phyloP scores from a whole-genome alignment of 2,888 invertebrate genomes.

The Andricus quercusramuli region DNA sequence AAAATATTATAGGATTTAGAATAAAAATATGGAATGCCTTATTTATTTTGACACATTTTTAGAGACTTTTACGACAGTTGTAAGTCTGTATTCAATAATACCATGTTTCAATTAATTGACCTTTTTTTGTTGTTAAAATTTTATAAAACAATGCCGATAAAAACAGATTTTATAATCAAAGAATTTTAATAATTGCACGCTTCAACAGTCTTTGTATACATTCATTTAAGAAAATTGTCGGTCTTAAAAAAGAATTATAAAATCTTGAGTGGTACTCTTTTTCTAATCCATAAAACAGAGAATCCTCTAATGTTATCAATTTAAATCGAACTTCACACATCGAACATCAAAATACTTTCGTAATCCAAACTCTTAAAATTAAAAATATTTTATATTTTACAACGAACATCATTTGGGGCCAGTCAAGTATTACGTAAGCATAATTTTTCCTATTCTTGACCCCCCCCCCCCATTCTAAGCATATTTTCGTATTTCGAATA shows the following conservation, averaged over 20 bases:
- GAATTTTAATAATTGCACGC: constrained; percentile 25
- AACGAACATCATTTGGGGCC: neutral
- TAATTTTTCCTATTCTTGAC: no score
- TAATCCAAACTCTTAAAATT: neutral
- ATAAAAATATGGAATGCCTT: no score
- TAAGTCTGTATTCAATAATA: no score
- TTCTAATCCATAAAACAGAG: neutral
- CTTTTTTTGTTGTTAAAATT: neutral
- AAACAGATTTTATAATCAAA: constrained; percentile 8
- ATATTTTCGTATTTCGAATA: no score
- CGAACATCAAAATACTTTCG: neutral
- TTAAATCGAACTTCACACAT: neutral
- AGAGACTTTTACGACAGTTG: no score
- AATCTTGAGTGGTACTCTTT: neutral
- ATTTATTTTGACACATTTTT: no score
- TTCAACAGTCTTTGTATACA: constrained; percentile 16
- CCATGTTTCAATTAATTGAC: no score
- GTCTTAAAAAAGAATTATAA: neutral
- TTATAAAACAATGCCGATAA: neutral
- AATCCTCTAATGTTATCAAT: neutral
- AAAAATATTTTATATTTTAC: neutral
- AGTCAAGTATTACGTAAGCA: no score
- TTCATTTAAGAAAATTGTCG: constrained; percentile 11
- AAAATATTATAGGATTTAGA: no score
- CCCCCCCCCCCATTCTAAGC: no score